Percentiles rank a stretch among this genome's conserved stretches.
Evolutionary conservation across 2,113 vertebrate genomes (phyloP).

Genomic region (Panurus biarmicus): DNA sequence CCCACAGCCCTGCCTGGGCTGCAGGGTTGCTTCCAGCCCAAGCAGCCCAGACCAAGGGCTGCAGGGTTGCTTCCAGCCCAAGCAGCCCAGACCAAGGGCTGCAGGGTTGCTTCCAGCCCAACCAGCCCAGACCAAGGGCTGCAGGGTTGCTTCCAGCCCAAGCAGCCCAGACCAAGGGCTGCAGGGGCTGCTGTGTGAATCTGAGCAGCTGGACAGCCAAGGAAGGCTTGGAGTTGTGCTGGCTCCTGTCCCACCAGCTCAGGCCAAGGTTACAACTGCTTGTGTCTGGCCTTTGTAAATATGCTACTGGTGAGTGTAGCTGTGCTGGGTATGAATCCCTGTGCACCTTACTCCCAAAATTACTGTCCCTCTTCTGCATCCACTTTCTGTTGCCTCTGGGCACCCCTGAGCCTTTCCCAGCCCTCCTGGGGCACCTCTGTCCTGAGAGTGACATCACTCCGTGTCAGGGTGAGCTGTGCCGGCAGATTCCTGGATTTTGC

Average conservation of each 20-base stretch:
- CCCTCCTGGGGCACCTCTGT: not conserved
- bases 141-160: not conserved
- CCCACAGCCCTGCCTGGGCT: no score
- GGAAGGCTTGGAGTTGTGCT: not conserved
- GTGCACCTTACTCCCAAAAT: not conserved
- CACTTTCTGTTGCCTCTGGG: not conserved
- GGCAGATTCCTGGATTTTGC: not conserved
- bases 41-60: fast-evolving
- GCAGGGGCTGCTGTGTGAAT: fast-evolving
- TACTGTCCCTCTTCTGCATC: not conserved
- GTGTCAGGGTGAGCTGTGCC: not conserved
- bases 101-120: no score
- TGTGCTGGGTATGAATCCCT: not conserved
- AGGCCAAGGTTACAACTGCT: fast-evolving
- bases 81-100: not conserved
- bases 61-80: not conserved
- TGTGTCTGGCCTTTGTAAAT: not conserved
- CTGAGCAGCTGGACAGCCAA: not conserved
- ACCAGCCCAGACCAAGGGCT: not conserved
- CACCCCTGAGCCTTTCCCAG: not conserved
- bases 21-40: not conserved
- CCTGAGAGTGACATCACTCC: not conserved
- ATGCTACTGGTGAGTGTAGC: fast-evolving
- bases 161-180: not conserved
- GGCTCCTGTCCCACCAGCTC: not conserved